phyloP scores from a whole-genome alignment of 2,113 vertebrate genomes.

The Columba janthina region DNA sequence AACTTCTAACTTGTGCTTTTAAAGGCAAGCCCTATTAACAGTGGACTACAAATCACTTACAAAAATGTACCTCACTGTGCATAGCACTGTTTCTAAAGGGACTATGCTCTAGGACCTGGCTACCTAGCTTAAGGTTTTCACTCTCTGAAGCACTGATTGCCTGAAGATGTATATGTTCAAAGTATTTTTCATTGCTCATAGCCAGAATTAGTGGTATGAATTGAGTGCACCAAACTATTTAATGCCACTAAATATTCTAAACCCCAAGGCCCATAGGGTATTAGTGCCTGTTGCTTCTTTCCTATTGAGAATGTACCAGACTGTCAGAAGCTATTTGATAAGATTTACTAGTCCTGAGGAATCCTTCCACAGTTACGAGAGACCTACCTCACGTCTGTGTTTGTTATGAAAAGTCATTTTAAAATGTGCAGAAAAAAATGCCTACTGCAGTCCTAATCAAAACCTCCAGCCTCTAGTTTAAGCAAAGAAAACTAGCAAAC shows the following conservation, averaged over 20 bases:
- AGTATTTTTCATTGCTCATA: not conserved
- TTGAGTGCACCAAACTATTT: not conserved
- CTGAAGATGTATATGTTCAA: not conserved
- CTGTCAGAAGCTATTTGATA: not conserved
- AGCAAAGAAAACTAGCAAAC: conserved; percentile 24
- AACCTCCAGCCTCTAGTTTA: not conserved
- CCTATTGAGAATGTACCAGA: not conserved
- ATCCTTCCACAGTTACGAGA: not conserved
- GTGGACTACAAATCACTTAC: not conserved
- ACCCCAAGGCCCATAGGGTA: not conserved
- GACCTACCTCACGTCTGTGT: not conserved
- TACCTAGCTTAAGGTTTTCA: not conserved
- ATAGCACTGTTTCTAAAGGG: not conserved
- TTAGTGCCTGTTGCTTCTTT: not conserved
- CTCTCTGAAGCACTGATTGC: not conserved
- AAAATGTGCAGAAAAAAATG: not conserved
- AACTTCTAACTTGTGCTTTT: not conserved
- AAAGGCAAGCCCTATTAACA: not conserved
- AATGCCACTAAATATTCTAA: not conserved
- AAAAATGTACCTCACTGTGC: not conserved
- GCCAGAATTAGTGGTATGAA: not conserved
- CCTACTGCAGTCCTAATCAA: not conserved
- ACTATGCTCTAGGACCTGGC: not conserved
- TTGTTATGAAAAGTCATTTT: not conserved
- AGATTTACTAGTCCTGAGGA: not conserved